Conservation (phyloP, 2,797 vertebrate species). For the Gymnoscopelus microlampas region DNA sequence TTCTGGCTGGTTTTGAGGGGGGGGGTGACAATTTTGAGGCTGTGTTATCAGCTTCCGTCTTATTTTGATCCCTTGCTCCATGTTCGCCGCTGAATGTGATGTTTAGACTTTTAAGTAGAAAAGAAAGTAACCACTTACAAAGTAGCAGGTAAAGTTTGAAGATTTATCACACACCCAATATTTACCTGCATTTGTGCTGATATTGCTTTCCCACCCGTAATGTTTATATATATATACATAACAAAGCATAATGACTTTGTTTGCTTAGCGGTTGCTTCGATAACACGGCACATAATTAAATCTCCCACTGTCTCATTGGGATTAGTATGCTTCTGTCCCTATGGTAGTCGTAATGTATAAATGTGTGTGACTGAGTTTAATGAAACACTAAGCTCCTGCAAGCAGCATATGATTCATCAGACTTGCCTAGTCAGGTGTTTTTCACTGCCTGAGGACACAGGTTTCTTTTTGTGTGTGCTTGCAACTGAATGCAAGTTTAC, state of each 20-base stretch:
- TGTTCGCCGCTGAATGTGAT: conserved; percentile 15
- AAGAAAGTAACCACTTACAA: too few relatives aligned
- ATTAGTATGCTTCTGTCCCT: conserved; percentile 34
- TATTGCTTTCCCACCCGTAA: too few relatives aligned
- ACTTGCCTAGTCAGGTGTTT: conserved; percentile 64
- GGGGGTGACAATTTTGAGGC: conserved; percentile 37
- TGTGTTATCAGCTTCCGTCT: conserved; percentile 54
- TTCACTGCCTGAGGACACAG: conserved; percentile 35
- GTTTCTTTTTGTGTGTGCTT: conserved; percentile 9
- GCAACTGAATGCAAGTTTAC: neutral
- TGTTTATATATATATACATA: too few relatives aligned
- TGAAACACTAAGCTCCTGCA: conserved; percentile 21
- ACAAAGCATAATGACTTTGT: too few relatives aligned
- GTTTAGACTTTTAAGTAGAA: too few relatives aligned
- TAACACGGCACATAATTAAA: conserved; percentile 16
- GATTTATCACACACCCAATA: too few relatives aligned
- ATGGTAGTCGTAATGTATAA: conserved; percentile 18
- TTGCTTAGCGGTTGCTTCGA: conserved; percentile 19
- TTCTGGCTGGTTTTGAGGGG: conserved; percentile 45
- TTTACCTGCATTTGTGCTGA: too few relatives aligned
- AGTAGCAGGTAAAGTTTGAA: too few relatives aligned
- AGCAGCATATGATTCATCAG: conserved; percentile 49
- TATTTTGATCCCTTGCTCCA: neutral
- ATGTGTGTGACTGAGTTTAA: conserved; percentile 21
- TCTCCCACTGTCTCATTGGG: conserved; percentile 14